Base-by-base conservation (phyloP, 2,797 vertebrate genomes). In the Hipposideros larvatus region DNA sequence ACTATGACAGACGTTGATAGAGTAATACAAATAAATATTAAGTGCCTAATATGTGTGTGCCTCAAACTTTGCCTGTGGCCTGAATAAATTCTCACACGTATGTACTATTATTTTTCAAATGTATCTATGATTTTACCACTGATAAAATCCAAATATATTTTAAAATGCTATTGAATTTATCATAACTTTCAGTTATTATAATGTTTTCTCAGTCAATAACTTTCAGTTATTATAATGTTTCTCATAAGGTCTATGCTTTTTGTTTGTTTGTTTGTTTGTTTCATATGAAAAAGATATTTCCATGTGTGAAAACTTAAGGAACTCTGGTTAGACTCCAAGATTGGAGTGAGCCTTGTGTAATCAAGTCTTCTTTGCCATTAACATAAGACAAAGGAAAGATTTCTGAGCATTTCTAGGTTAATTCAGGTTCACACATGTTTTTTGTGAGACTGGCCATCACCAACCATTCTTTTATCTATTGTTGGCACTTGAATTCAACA, bases 151-250 rank as follows among this genome's bases (percentile, higher is more conserved):
- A 91, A 66, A 70, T 74, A 14, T 0, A 41, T 46, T 37, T 79
- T 46, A 37, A 94, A 78, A 75, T 51, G 11, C 22, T 41, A 15
- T 74, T n/a, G 2, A 89, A 82, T 63, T 82, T 85, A 48, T 22
- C 16, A 14, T 21, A 51, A 22, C 24, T 78, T 86, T 86, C 48
- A 48, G 24, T 82, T 79, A 26, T 78, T 31, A 24, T 28, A 85
- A 55, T 51, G 84, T 61, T 93, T 94, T 93, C 16, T 95, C 55
- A 73, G 18, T 79, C 55, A 70, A 70, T n/a, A 51, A 22, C 24
- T 78, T 86, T 86, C 48, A 48, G 24, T 82, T 79, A 26, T 78
- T 31, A 24, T 28, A 85, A 55, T 51, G 84, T 61, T 93, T 94
- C 91, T n/a, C 83, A 75, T 48, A 75, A 83, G 1, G 41, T 79